A percentile compares a stretch with the other conserved stretches of the same genome.
Conservation (phyloP, 2,888 invertebrate genomes). For the Aphidoletes aphidimyza region DNA sequence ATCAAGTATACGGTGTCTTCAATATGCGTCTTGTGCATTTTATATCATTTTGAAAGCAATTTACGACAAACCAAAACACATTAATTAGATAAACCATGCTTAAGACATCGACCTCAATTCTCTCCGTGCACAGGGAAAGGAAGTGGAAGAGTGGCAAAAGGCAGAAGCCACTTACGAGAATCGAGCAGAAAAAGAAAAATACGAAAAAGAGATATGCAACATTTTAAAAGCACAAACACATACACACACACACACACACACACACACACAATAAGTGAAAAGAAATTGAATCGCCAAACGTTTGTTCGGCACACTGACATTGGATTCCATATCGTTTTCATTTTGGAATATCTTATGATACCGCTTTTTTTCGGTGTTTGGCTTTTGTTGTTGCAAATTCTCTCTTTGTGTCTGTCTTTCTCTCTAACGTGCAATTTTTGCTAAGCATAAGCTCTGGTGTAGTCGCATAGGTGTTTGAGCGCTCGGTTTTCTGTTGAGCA, state of each 20-base stretch:
- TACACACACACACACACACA: neutral
- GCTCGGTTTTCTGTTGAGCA: slow-evolving; percentile 22
- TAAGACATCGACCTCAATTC: slow-evolving; percentile 16
- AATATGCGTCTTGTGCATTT: slow-evolving; percentile 17
- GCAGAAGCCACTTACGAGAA: neutral
- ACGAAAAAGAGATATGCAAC: neutral
- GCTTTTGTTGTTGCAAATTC: neutral
- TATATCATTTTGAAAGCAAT: slow-evolving; percentile 44
- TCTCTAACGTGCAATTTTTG: too few relatives aligned
- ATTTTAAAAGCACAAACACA: neutral
- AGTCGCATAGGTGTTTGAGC: too few relatives aligned
- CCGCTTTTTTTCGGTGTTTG: neutral
- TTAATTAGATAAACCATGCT: slow-evolving; percentile 45
- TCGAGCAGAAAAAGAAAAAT: neutral
- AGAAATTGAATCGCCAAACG: slow-evolving; percentile 31
- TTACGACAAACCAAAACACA: slow-evolving; percentile 41
- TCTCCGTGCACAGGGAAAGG: neutral
- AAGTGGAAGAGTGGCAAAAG: too few relatives aligned
- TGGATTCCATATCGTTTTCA: slow-evolving; percentile 25
- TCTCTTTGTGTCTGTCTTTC: too few relatives aligned
- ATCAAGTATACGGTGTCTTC: neutral
- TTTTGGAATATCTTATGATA: neutral
- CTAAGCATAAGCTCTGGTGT: too few relatives aligned
- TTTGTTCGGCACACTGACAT: neutral
- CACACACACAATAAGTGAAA: slow-evolving; percentile 4